Percentiles rank a stretch among this genome's conserved stretches.
phyloP scores from a whole-genome alignment of 2,888 invertebrate species.

The Cantharis flavilabris region DNA sequence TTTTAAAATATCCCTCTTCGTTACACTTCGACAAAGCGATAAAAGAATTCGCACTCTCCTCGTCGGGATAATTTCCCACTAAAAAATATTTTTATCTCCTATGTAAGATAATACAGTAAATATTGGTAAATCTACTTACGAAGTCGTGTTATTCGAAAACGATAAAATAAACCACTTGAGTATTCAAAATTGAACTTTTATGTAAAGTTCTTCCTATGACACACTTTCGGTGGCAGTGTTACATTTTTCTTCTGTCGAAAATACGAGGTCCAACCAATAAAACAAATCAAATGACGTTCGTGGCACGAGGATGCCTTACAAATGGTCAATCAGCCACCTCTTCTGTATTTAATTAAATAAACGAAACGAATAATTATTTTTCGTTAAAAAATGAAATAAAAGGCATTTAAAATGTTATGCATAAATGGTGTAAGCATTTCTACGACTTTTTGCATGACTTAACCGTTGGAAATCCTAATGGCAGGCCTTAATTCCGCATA shows the following conservation, averaged over 20 bases:
- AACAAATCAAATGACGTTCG: too few species aligned
- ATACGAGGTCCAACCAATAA: background rate
- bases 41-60: background rate
- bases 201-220: background rate
- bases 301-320: too few species aligned
- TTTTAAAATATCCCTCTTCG: background rate
- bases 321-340: too few species aligned
- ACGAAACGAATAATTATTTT: background rate
- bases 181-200: background rate
- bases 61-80: background rate
- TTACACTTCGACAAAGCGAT: background rate
- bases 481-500: conserved; percentile 3
- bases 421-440: background rate
- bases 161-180: background rate
- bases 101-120: background rate
- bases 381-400: background rate
- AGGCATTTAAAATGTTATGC: background rate
- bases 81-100: background rate
- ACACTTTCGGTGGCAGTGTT: background rate
- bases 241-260: background rate
- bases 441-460: conserved; percentile 3
- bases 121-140: background rate
- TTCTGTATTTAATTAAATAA: too few species aligned
- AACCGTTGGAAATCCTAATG: conserved; percentile 8
- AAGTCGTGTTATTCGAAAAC: background rate